Evolutionary conservation across 2,888 invertebrate species (phyloP), one percentile per base, ranked within the genome.

Genomic region (Leucophenga maculata): DNA sequence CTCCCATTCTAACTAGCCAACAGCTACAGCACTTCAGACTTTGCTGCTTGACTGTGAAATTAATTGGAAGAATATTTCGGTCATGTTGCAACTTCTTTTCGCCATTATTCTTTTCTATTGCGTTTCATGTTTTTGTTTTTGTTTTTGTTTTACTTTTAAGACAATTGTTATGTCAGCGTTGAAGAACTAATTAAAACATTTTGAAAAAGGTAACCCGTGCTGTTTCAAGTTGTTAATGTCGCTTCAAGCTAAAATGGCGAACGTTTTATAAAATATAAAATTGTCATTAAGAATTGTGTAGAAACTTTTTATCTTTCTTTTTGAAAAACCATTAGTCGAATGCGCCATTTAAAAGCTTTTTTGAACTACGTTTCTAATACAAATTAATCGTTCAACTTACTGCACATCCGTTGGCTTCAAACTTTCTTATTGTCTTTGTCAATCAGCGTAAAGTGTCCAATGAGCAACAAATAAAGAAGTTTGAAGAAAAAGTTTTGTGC

Each of bases 1-100:
- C 26, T 55, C 55, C 1, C 11, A 8, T 26, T 26, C 22, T 26
- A 20, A 55, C 8, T 55, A 26, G 3, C 32, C 26, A 26, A 55
- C 20, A 22, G n/a, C n/a, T n/a, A n/a, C n/a, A n/a, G 13, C 31
- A 14, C 14, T 31, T 57, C 31, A 11, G 11, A n/a, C 39, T 31
- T n/a, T 26, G 26, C n/a, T 26, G 57, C 57, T 46, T 39, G 48
- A 22, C 46, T 64, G 78, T 77, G 77, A 81, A 80, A 83, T 80
- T 80, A 83, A 80, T 80, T 80, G 83, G 78, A 83, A 78, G 83
- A 83, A 83, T 80, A 79, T 80, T 80, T 80, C 66, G 78, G 73
- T 70, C 78, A 80, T 82, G 50, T 18, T 50, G 50, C 50, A 3
- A 16, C 39, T 39, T 39, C 6, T 39, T 16, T 16, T 16, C 1